Evolutionary conservation across 2,113 vertebrate species (phyloP), one percentile per base, ranked within the genome.

Genomic region (Chunga burmeisteri): DNA sequence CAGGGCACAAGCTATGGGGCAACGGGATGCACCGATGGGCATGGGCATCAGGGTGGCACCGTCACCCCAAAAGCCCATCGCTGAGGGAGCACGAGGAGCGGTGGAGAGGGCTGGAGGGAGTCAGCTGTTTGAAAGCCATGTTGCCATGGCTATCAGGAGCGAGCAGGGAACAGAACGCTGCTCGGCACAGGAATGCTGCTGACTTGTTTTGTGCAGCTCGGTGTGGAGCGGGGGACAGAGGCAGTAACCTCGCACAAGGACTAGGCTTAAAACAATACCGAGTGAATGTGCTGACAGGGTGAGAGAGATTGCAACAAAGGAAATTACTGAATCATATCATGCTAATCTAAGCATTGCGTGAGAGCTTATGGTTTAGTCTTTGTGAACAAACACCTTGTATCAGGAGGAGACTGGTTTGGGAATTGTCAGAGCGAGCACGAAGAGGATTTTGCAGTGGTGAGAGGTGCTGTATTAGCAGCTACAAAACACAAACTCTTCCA

Each of bases 251-350:
- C 25, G 0, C 74, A 53, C 71, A n/a, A 46, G 92, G 77, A 90
- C 58, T 11, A 5, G 67, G 70, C 68, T 95, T 73, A 81, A 75
- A 90, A 61, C 89, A 81, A 56, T 8, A 6, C 26, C 2, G 16
- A 58, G 82, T 10, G 80, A 91, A 85, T 91, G 81, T 86, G 85
- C 94, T 95, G 93, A 88, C 88, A 55, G 81, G 58, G 49, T 5
- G 66, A 71, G 66, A 94, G 91, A 66, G 88, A 30, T 32, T 58
- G 78, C 78, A 87, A 74, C 93, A 94, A 89, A 96, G 93, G 84
- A 47, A 80, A 85, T 81, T 7, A 55, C 86, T 94, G 94, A 89
- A 62, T 91, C 78, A 8, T 25, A 46, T 34, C 70, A 3, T 20
- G 70, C 62, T 86, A 82, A 29, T 73, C 67, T 77, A 11, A 94